A percentile compares a stretch with the other conserved stretches of the same genome.
phyloP scores from a whole-genome alignment of 2,113 vertebrate species.

The Nipponia nippon region DNA sequence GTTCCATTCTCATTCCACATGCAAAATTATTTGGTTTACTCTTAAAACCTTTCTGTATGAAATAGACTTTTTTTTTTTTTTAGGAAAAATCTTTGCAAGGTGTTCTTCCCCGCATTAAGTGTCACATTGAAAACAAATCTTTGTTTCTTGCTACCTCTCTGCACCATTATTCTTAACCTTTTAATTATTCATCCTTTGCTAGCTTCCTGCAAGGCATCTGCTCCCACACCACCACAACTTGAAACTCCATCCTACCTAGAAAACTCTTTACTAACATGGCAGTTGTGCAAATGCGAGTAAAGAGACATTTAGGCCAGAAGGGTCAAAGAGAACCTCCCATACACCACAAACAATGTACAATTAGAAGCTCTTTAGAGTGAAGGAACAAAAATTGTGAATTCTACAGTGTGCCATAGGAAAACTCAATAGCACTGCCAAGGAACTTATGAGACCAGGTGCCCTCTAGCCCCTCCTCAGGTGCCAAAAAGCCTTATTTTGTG shows the following conservation, averaged over 20 bases:
- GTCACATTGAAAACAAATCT: background rate
- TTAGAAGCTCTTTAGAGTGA: background rate
- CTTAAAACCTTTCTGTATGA: background rate
- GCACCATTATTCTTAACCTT: background rate
- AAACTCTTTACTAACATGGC: background rate
- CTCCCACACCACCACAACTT: background rate
- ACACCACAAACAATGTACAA: accelerated
- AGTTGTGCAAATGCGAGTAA: background rate
- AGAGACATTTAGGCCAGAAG: background rate
- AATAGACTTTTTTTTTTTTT: background rate
- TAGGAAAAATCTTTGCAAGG: background rate
- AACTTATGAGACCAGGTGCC: background rate
- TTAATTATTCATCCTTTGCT: background rate
- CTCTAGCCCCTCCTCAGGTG: background rate
- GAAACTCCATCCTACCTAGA: background rate
- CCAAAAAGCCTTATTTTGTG: background rate
- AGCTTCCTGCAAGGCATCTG: background rate
- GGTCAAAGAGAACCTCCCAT: background rate
- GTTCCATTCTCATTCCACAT: background rate
- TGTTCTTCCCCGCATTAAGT: background rate
- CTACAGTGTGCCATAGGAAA: background rate
- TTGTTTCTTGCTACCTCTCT: background rate
- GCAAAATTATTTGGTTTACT: background rate
- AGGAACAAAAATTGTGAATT: background rate
- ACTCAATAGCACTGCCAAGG: background rate